Base-by-base conservation (phyloP, 1,140 invertebrate species). In the Caerostris darwini region DNA sequence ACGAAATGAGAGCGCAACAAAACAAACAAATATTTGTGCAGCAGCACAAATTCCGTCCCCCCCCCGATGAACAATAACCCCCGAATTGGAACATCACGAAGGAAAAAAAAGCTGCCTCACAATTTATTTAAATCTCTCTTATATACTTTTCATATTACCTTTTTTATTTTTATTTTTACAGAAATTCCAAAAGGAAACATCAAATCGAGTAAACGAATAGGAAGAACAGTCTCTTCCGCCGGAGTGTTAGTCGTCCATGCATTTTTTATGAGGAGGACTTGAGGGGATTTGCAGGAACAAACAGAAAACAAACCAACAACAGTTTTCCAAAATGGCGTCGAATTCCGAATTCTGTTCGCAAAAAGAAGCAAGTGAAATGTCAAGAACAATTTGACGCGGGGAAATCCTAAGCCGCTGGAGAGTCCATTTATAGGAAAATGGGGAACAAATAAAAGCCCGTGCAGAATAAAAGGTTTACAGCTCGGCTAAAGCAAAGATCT, bases 261-360 rank as follows among this genome's bases (percentile, higher is more conserved):
- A 77, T 77, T 77, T 77, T 77, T 77, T 53, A 77, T 77, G 71
- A 77, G 34, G 12, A 50, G 53, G 71, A 77, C 71, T 77, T 77
- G 71, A 77, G 71, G 71, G 71, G 71, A 77, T 77, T 77, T 77
- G 71, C 50, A 53, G 34, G 50, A 53, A 2, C n/a, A 77, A 77
- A 77, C 71, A 77, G 71, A 77, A 34, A 77, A 77, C 34, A 77
- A 77, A 77, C 71, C 34, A n/a, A n/a, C n/a, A n/a, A n/a, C n/a
- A n/a, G n/a, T n/a, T 8, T 34, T 19, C 50, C 71, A 77, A 77
- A 77, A 77, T 77, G 71, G 71, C 71, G 71, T 10, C 71, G 71
- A 77, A 77, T 77, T 77, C 34, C 3, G 71, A 77, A 77, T 77
- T 34, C 10, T 53, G 53, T 77, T 77, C 71, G 34, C 7, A 50